phyloP scores from a whole-genome alignment of 2,113 vertebrate species.

The Bostrychus sinensis region DNA sequence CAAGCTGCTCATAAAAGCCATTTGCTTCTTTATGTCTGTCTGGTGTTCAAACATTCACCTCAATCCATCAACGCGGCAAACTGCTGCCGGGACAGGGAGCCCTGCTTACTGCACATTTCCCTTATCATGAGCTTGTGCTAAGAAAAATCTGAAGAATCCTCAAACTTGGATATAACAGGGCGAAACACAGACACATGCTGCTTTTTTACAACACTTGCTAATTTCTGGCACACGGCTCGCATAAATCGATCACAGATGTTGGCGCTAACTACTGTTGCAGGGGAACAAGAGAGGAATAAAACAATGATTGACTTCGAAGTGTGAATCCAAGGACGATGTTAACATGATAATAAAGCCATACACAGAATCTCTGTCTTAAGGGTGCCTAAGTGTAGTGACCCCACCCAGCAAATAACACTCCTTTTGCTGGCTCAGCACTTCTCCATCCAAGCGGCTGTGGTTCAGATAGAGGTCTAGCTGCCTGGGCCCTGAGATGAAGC shows the following conservation, averaged over 20 bases:
- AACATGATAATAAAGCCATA: constrained; percentile 41
- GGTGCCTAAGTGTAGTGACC: constrained; percentile 41
- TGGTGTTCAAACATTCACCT: constrained; percentile 70
- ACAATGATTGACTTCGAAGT: constrained; percentile 43
- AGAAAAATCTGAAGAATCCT: constrained; percentile 68
- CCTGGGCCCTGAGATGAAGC: constrained; percentile 62
- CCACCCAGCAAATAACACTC: constrained; percentile 50
- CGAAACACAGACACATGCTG: constrained; percentile 47
- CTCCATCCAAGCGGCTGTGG: constrained; percentile 63
- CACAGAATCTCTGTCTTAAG: constrained; percentile 34
- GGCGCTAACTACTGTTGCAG: constrained; percentile 29
- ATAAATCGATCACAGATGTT: constrained; percentile 64
- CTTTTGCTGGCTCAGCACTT: constrained; percentile 69
- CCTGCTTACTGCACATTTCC: constrained; percentile 53
- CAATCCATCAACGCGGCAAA: constrained; percentile 62
- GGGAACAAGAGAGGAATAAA: constrained; percentile 52
- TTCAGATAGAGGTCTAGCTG: constrained; percentile 68
- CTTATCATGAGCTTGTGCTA: constrained; percentile 56
- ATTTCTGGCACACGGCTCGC: constrained; percentile 52
- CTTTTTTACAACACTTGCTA: constrained; percentile 51
- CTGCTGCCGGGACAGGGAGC: constrained; percentile 51
- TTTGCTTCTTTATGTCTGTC: constrained; percentile 71
- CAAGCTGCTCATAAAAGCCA: constrained; percentile 69
- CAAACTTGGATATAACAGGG: constrained; percentile 31
- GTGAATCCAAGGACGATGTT: constrained; percentile 53